These are phyloP conservation scores for Sebastes jordani DNA, from an alignment of 2,797 vertebrate genomes.

Conservation along the genomic window DNA sequence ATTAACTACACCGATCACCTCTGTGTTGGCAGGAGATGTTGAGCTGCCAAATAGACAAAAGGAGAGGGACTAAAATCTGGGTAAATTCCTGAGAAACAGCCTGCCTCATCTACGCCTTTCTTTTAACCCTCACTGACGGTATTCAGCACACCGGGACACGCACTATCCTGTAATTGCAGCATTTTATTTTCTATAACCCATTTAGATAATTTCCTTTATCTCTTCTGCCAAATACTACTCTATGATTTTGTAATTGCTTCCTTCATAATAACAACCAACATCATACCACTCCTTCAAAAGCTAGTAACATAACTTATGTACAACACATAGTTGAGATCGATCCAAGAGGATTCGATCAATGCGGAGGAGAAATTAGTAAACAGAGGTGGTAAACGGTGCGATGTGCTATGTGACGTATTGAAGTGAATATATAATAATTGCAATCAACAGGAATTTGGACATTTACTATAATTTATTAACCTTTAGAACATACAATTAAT, in stretches of 20 bases:
- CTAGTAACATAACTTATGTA: background rate
- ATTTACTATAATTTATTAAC: too few relatives aligned
- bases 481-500: too few relatives aligned
- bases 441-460: too few relatives aligned
- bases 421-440: too few relatives aligned
- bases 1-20: background rate
- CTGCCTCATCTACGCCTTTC: too few relatives aligned
- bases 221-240: background rate
- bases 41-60: background rate
- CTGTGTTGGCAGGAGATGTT: background rate
- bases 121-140: too few relatives aligned
- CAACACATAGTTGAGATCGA: background rate
- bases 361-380: too few relatives aligned
- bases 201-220: background rate
- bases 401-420: too few relatives aligned
- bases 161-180: background rate
- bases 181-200: background rate
- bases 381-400: too few relatives aligned
- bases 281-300: background rate
- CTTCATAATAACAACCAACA: background rate
- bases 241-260: background rate
- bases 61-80: too few relatives aligned
- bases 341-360: background rate
- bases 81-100: too few relatives aligned
- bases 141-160: too few relatives aligned